These are phyloP conservation scores for Paramormyrops hopkinsi DNA, from an alignment of 2,797 vertebrate species.

Conservation along the genomic window DNA sequence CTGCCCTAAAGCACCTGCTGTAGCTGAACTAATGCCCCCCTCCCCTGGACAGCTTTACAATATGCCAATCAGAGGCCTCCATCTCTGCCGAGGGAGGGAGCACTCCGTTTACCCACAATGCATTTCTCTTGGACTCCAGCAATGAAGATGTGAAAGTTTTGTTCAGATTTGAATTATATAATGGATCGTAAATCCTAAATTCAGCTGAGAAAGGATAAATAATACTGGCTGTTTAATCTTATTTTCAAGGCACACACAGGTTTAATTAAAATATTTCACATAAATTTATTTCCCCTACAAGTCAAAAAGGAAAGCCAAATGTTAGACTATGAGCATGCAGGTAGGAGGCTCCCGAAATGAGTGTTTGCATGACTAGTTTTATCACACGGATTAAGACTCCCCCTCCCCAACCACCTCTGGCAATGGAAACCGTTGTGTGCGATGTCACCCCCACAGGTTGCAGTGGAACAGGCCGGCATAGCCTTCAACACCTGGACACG, in stretches of 20 bases:
- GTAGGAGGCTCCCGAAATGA: background rate
- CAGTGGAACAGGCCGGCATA: conserved; percentile 9
- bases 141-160: background rate
- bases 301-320: background rate
- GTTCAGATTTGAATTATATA: background rate
- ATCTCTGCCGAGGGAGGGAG: background rate
- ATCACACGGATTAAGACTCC: conserved; percentile 12
- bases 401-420: background rate
- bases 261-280: background rate
- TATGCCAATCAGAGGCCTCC: background rate
- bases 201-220: background rate
- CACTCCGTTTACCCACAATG: background rate
- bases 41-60: background rate
- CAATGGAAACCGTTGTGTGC: background rate
- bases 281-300: background rate
- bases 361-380: background rate
- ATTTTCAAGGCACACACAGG: background rate
- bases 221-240: background rate
- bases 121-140: background rate
- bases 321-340: background rate
- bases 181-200: background rate
- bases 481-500: background rate
- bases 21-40: background rate
- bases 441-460: conserved; percentile 37
- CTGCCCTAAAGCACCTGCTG: background rate